These are phyloP conservation scores for Chironomus tepperi DNA, from an alignment of 1,140 invertebrate genomes.

Conservation along the genomic window DNA sequence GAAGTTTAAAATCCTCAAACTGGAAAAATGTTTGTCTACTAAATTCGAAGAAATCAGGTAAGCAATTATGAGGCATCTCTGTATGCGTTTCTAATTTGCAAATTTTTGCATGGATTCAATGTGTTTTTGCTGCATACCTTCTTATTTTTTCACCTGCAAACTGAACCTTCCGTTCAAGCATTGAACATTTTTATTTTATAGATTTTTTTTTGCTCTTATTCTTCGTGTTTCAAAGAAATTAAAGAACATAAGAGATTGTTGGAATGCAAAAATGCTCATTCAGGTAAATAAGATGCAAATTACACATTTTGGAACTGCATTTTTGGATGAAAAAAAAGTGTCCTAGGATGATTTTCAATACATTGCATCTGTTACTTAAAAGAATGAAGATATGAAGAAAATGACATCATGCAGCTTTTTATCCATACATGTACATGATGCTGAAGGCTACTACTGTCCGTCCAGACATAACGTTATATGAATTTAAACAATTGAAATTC, in stretches of 20 bases:
- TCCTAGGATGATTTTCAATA: neutral
- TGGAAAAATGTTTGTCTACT: no score
- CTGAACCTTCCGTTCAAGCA: neutral
- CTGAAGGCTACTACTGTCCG: neutral
- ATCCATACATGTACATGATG: no score
- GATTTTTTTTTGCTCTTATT: neutral
- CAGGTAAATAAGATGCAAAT: conserved; percentile 2
- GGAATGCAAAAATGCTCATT: neutral
- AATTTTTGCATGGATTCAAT: neutral
- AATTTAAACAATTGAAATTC: conserved; percentile 15
- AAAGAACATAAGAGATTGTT: neutral
- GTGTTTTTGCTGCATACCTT: neutral
- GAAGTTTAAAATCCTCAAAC: no score
- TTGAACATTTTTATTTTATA: neutral
- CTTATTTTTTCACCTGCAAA: neutral
- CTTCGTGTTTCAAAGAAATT: neutral
- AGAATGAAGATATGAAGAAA: neutral
- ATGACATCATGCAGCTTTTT: neutral
- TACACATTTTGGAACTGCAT: neutral
- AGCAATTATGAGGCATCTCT: neutral
- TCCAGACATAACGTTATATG: conserved; percentile 8
- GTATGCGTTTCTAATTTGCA: conserved; percentile 8
- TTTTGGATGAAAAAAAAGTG: neutral
- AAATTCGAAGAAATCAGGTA: no score
- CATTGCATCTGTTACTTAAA: neutral